Evolutionary conservation across 1,140 invertebrate species (phyloP), one percentile per base, ranked within the genome.

Genomic region (Pseudoatta argentina): DNA sequence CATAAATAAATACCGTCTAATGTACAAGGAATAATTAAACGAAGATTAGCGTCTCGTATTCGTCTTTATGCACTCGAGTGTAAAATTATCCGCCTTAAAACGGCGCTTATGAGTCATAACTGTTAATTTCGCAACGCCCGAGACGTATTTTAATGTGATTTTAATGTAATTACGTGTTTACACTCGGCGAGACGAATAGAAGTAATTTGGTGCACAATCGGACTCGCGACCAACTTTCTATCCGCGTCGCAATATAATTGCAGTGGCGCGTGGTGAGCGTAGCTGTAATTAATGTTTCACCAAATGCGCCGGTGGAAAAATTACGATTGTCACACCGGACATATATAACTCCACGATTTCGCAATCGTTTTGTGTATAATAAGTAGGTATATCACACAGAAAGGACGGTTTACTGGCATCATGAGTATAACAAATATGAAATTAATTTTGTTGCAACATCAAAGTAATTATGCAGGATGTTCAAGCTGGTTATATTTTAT

Each of bases 151-250:
- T 83, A 83, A 83, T 83, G 69, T 57, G 69, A 51, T 73, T 83
- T 83, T 73, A 73, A 83, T 83, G 79, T 83, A 83, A 83, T 83
- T 73, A 73, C 24, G 67, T 83, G 69, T 83, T 83, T 83, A 73
- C 69, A 81, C 78, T 57, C 79, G 39, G 21, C 67, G n/a, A 73
- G 24, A 55, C 30, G 79, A 83, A 73, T 51, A 83, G 39, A 48
- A 51, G 39, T 55, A 61, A 83, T 73, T 83, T 73, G 53, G 34
- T 34, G 69, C 55, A 73, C 69, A 83, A 59, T 83, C 69, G 69
- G 79, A 61, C 48, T 48, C 79, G 34, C 79, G 69, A 83, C 69
- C 55, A 57, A 83, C 69, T 83, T 83, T 73, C 67, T 83, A 83
- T 48, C 24, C 51, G 64, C 64, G 51, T 81, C 48, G 78, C 78